Evolutionary conservation across 2,888 invertebrate genomes (phyloP), one percentile per base, ranked within the genome.

Genomic region (Drosophila pseudotakahashii): DNA sequence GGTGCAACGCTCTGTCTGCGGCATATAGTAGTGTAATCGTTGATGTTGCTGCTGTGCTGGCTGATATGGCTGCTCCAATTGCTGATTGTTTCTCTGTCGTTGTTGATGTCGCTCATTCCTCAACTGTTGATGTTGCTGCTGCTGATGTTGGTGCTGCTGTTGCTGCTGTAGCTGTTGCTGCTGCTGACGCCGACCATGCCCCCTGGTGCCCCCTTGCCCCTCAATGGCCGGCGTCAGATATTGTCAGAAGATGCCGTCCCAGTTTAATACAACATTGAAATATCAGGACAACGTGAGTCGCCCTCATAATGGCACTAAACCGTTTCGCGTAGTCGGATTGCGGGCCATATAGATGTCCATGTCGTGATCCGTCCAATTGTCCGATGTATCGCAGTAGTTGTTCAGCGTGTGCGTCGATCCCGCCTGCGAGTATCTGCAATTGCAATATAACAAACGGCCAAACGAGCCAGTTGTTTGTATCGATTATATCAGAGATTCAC

Each of bases 291-390:
- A 83, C 83, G 91, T 89, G 87, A 91, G 90, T 81, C 89, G 92
- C 90, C 91, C 92, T 92, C 94, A 96, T 93, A 96, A 95, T 76
- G 96, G 97, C 91, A 97, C 97, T 89, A 97, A 93, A 76, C 97
- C 97, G 90, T 96, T 96, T 88, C 97, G 94, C 63, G 97, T 95
- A 52, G 97, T 97, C 73, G 97, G 96, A 93, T 98, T 97, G 89
- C 97, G 94, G 68, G 97, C 96, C 95, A 97, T 97, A 92, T 98
- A 98, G 89, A 98, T 97, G 88, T 98, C 98, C 96, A 98, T 97
- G 91, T 98, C 98, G 92, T 98, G 97, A 92, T 98, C 98, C 82
- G 98, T 97, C 98, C 98, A 98, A 92, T 96, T 96, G 91, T 97
- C 97, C 54, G 96, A 96, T 91, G 97, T 97, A 91, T 97, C 97